Evolutionary conservation across 2,113 vertebrate species (phyloP).

Genomic region (Chionis minor): DNA sequence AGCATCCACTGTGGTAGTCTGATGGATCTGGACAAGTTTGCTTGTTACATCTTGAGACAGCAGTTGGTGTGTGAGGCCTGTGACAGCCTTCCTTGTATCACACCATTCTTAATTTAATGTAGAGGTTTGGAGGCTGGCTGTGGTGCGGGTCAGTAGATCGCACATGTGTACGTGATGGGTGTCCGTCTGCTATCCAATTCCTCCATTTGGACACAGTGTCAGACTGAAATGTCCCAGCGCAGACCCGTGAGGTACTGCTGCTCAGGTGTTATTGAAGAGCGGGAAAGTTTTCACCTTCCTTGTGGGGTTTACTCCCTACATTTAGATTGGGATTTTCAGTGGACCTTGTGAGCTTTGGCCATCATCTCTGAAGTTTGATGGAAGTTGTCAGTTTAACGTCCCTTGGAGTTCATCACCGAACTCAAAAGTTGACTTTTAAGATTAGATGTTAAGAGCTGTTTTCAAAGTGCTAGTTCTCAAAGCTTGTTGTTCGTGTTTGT

Average conservation of each 20-base stretch:
- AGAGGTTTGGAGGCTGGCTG: neutral
- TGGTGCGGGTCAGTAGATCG: neutral
- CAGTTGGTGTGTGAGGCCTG: neutral
- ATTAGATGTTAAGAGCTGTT: neutral
- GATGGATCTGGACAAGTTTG: neutral
- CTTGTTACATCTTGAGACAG: neutral
- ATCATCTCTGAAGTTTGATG: neutral
- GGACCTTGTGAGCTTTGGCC: neutral
- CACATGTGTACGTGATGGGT: fast-evolving
- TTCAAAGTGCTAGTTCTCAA: neutral
- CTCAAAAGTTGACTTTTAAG: neutral
- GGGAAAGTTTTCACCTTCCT: neutral
- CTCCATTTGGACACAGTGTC: fast-evolving
- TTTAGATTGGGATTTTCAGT: neutral
- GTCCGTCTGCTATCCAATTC: neutral
- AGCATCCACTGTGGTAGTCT: neutral
- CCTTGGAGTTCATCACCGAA: neutral
- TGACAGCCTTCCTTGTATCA: neutral
- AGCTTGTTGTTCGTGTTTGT: neutral
- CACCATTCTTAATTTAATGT: neutral
- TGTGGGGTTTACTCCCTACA: neutral
- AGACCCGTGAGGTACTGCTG: neutral
- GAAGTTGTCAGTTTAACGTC: neutral
- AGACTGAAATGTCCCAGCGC: neutral
- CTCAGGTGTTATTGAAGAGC: neutral